phyloP scores from a whole-genome alignment of 2,888 invertebrate species.

The Zhuqinia jingwanae region DNA sequence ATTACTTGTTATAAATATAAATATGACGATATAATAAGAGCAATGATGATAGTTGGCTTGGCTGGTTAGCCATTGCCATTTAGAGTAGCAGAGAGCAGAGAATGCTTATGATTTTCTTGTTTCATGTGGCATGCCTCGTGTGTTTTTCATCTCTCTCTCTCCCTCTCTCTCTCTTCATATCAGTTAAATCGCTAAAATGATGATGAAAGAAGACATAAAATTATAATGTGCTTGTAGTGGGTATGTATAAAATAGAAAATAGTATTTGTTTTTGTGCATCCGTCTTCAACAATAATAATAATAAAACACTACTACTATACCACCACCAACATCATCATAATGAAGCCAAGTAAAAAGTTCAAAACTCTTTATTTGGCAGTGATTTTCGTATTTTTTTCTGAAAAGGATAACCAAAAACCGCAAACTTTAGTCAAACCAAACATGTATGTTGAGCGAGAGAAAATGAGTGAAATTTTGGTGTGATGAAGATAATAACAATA shows the following conservation, averaged over 20 bases:
- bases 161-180: not conserved
- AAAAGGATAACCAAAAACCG: slow-evolving; percentile 40
- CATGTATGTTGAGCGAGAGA: not conserved
- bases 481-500: not conserved
- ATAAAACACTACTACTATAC: slow-evolving; percentile 11
- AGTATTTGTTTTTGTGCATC: not conserved
- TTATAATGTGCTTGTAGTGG: not conserved
- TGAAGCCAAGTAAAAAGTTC: slow-evolving; percentile 40
- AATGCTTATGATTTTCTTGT: not conserved
- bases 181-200: not conserved
- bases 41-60: not conserved
- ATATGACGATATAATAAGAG: not conserved
- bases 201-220: slow-evolving; percentile 3
- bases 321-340: too few species aligned
- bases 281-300: not conserved
- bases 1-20: too few species aligned
- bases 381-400: slow-evolving; percentile 20
- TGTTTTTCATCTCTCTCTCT: not conserved
- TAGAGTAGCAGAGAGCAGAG: not conserved
- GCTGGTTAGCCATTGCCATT: too few species aligned
- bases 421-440: too few species aligned
- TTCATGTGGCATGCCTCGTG: not conserved
- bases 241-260: not conserved
- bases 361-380: slow-evolving; percentile 21
- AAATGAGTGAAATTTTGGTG: slow-evolving; percentile 4